Evolutionary conservation across 2,113 vertebrate genomes (phyloP), one percentile per base, ranked within the genome.

Genomic region (Stigmatopora argus): DNA sequence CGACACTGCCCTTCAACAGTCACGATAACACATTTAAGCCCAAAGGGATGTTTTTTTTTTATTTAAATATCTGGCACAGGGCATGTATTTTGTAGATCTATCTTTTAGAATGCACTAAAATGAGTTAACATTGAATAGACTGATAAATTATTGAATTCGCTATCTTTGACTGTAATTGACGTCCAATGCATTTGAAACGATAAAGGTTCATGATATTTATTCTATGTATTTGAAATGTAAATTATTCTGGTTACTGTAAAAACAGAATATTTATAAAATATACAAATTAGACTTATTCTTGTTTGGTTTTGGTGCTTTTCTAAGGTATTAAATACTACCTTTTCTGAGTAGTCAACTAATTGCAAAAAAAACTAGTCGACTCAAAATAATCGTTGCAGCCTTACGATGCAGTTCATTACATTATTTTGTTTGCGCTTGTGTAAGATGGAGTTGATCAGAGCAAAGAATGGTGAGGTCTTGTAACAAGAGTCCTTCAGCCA

Each of bases 401-500:
- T 7, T 38, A 5, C 35, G 4, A 38, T 38, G 35, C 35, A 41
- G 38, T 41, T 41, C 38, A 41, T 41, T 21, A 53, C 21, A 12
- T 0, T 23, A 7, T 53, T 19, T 7, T 12, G 12, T 18, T 17
- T 18, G 18, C 18, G 1, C 5, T 23, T 53, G 13, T 49, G 13
- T 1, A 2, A 17, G 41, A 26, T 79, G 48, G 19, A 66, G 69
- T 74, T 78, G 56, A 67, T 69, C 78, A 70, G 81, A 81, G 75
- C 74, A 63, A 52, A 82, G 70, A 74, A 48, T 57, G 35, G 72
- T 70, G 58, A 53, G 76, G 70, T 75, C 69, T 76, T 84, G 78
- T 79, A 73, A 86, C 73, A 69, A 69, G 78, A 87, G 79, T 76
- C 74, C 62, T 84, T 66, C 8, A 66, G 81, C 87, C 85, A 85